Evolutionary conservation across 2,113 vertebrate genomes (phyloP).

Genomic region (Plectropomus leopardus): DNA sequence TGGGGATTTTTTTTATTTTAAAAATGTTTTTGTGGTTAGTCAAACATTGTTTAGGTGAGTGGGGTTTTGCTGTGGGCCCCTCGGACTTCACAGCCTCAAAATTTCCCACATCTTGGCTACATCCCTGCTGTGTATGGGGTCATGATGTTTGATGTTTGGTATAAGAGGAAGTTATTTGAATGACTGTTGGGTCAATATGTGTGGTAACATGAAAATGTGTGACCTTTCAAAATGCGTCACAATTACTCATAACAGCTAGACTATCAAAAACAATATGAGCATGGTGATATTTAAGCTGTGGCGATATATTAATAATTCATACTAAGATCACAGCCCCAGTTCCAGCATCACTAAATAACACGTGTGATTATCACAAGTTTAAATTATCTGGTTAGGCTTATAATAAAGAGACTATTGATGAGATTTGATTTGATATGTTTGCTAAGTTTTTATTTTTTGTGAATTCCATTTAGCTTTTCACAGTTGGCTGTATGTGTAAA

Average conservation of each 20-base stretch:
- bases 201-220: not conserved
- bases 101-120: slow-evolving; percentile 4
- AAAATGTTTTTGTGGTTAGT: not conserved
- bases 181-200: not conserved
- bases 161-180: not conserved
- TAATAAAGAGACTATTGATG: not conserved
- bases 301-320: not conserved
- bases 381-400: no score
- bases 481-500: slow-evolving; percentile 20
- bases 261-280: not conserved
- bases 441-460: slow-evolving; percentile 11
- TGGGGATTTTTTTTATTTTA: not conserved
- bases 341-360: not conserved
- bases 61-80: not conserved
- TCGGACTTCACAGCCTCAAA: not conserved
- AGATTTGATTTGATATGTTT: not conserved
- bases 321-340: not conserved
- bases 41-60: slow-evolving; percentile 1
- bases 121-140: not conserved
- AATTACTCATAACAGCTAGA: not conserved
- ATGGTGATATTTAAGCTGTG: not conserved
- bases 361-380: no score
- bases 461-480: not conserved
- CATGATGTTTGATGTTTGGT: not conserved
- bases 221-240: slow-evolving; percentile 21